These are phyloP conservation scores for Diuraphis noxia DNA, from an alignment of 1,140 invertebrate species.

Conservation along the genomic window DNA sequence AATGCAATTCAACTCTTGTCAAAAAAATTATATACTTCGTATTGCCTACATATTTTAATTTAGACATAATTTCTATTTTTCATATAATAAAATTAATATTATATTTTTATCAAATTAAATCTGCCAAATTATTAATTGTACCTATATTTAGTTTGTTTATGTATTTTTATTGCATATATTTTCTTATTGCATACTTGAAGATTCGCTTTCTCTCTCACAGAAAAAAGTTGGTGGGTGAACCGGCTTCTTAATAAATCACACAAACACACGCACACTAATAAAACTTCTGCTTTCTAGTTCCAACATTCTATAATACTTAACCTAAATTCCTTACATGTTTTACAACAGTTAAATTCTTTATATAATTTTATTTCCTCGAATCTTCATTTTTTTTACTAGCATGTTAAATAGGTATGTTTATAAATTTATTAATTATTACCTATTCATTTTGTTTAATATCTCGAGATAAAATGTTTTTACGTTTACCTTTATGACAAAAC, in stretches of 20 bases:
- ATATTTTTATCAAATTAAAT: not conserved
- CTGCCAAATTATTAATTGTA: not conserved
- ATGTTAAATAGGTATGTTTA: not conserved
- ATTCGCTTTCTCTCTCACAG: slow-evolving; percentile 36
- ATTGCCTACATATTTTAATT: not conserved
- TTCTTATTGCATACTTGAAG: not conserved
- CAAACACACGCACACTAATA: slow-evolving; percentile 2
- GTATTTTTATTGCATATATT: slow-evolving; percentile 18
- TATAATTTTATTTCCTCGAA: slow-evolving; percentile 36
- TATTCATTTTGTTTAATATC: not conserved
- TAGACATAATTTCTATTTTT: not conserved
- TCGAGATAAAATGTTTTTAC: not conserved
- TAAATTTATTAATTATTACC: not conserved
- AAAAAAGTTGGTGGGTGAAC: slow-evolving; percentile 25
- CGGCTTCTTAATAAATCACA: slow-evolving; percentile 49
- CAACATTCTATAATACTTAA: slow-evolving; percentile 50
- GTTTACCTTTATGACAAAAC: not conserved
- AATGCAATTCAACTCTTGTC: not conserved
- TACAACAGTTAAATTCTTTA: slow-evolving; percentile 16
- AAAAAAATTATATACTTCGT: not conserved
- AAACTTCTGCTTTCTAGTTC: slow-evolving; percentile 52
- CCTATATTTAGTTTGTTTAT: not conserved
- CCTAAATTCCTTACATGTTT: slow-evolving; percentile 28
- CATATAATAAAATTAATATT: not conserved
- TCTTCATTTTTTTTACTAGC: not conserved